Evolutionary conservation across 2,888 invertebrate species (phyloP).

Genomic region (Meiosimyza decipiens): DNA sequence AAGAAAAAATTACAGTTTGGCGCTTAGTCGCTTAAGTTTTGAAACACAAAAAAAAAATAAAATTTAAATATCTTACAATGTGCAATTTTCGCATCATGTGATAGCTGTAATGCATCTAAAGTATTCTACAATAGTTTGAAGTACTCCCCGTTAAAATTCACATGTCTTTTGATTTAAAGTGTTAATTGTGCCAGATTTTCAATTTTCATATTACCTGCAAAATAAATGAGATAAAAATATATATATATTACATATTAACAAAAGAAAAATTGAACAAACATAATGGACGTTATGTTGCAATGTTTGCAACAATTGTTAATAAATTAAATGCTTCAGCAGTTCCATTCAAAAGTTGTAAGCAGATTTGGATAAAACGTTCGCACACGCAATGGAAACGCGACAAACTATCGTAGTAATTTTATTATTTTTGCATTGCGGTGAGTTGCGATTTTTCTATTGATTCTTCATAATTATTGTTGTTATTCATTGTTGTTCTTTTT

Average conservation of each 20-base stretch:
- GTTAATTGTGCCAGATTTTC: no score
- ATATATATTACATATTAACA: no score
- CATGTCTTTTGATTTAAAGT: no score
- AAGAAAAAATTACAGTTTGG: neutral
- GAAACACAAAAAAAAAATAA: no score
- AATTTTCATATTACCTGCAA: no score
- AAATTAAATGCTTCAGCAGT: neutral
- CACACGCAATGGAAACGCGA: constrained; percentile 31
- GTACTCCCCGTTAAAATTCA: no score
- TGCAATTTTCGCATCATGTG: no score
- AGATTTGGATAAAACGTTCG: neutral
- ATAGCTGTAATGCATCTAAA: no score
- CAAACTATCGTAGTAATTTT: constrained; percentile 19
- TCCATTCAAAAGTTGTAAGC: constrained; percentile 4
- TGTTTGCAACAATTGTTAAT: neutral
- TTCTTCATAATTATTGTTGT: neutral
- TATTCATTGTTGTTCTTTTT: neutral
- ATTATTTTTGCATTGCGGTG: constrained; percentile 27
- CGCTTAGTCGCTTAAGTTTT: no score
- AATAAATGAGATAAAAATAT: no score
- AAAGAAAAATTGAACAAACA: neutral
- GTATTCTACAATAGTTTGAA: no score
- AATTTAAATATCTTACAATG: no score
- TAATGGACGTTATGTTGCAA: neutral
- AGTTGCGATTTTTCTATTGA: constrained; percentile 11